Base-by-base conservation (phyloP, 2,113 vertebrate genomes). In the Speoplatyrhinus poulsoni region DNA sequence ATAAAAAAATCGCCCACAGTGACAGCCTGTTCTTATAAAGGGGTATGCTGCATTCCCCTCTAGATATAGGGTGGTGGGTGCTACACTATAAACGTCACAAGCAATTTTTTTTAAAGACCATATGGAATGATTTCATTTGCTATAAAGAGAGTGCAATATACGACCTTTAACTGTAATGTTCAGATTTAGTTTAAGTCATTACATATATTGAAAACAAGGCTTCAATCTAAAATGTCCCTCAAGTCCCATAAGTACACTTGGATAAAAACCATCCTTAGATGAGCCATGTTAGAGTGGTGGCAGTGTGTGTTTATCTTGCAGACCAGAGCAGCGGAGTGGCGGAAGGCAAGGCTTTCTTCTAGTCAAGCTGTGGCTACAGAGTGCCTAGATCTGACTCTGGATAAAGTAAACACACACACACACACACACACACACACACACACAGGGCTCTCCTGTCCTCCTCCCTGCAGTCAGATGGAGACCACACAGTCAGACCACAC, bases 401-500 rank as follows among this genome's bases (percentile, higher is more conserved):
- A 86, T 84, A 83, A 73, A 85, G 83, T 91, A 89, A 89, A 88
- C 83, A 87, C 73, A 72, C 49, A 57, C 54, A 49, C 13, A 6
- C 19, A 32, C 46, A 62, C 41, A 49, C 62, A 64, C 70, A 62
- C 48, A 55, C 68, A 47, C 60, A 65, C 69, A 67, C 65, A 68
- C 69, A 82, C 73, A 76, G 33, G 46, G 36, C 12, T 47, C 41
- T 11, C 52, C 17, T 50, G 53, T 26, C 16, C 49, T 69, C 82
- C 76, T 85, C 78, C 78, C 69, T 78, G 81, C 71, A 52, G 70
- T 89, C 85, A 87, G 86, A 83, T 90, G 82, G 69, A 88, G 90
- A 91, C 90, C 90, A 91, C 88, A 91, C 90, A 91, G 75, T 76
- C 86, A 89, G 90, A 90, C 90, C 90, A 91, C 90, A 91, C 90